Base-by-base conservation (phyloP, 2,888 invertebrate genomes). In the Saturnia japonica region DNA sequence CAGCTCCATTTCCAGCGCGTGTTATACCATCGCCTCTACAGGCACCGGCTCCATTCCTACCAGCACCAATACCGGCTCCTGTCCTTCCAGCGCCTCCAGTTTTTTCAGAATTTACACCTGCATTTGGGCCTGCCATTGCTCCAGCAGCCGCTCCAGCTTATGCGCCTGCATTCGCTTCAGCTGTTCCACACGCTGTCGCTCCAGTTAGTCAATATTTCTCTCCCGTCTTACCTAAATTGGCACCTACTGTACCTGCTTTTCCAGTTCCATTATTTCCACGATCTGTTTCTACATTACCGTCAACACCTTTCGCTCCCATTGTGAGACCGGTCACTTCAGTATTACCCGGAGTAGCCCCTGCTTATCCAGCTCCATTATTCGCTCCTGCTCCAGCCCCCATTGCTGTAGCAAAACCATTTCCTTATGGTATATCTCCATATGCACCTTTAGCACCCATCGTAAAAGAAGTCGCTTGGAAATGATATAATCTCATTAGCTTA, bases 391-490 rank as follows among this genome's bases (percentile, higher is more conserved):
- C 84, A 1, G 82, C 87, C 4, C 87, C 90, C 2, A 72, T 86
- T 0, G 79, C 85, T n/a, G 77, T 88, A 67, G 80, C 85, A 54
- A 85, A 81, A 78, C 77, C 82, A 42, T 62, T 80, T 19, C 88
- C 88, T n/a, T 80, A 80, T 67, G 78, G 78, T 43, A 70, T 79
- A 70, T 73, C 79, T 25, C 74, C 84, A 25, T 94, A 91, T 73
- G 90, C 80, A 43, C 84, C 83, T 11, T 77, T 83, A 47, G 77
- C 84, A 22, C 87, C 89, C 3, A 45, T 84, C 66, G 68, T 85
- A 11, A 91, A 85, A 81, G 87, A 92, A 76, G 78, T 75, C 70
- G 91, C 91, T 74, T 93, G 93, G 92, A 91, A 93, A 85, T 92
- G 79, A 74, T 80, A 76, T 84, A 87, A 84, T 85, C 79, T 78